Evolutionary conservation across 2,888 invertebrate species (phyloP), one percentile per base, ranked within the genome.

Genomic region (Drosophila sordidapex): DNA sequence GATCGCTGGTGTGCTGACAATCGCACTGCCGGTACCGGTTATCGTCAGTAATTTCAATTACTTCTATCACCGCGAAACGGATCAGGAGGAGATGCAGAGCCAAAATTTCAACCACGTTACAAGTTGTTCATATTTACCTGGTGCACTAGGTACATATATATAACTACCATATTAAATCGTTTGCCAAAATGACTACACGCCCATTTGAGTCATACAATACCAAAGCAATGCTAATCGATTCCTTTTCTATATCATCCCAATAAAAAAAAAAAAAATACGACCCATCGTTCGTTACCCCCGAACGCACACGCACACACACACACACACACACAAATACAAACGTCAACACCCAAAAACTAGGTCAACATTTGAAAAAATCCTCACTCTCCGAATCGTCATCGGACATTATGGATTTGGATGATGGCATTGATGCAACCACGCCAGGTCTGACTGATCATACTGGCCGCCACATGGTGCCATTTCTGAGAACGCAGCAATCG

Each of bases 31-130:
- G 85, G 99, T 99, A 93, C 99, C 99, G 91, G 99, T 99, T 95
- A 99, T 99, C 95, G 99, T 99, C 93, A 99, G 99, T 94, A 99
- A 99, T 95, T 99, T 99, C 96, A 99, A 99, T 95, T 99, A 99
- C 95, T 99, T 99, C 96, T 99, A 99, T 95, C 99, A 99, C 94
- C 97, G 99, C 92, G 99, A 99, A 95, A 99, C 99, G 91, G 99
- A 99, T 94, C 98, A 98, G 94, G 99, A 99, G 94, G 99, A 99
- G 94, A 98, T 98, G 98, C 98, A 99, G 95, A 98, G 98, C 92
- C 98, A 98, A 94, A 98, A 98, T 95, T 98, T 98, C 95, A 98
- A 98, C 94, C 98, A 98, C 94, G 98, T 98, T 94, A 98, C 98
- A 93, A 98, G 98, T 94, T 98, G 98, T 94, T 98, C 98, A 91